phyloP scores from a whole-genome alignment of 2,113 vertebrate species.

The Cavia porcellus region DNA sequence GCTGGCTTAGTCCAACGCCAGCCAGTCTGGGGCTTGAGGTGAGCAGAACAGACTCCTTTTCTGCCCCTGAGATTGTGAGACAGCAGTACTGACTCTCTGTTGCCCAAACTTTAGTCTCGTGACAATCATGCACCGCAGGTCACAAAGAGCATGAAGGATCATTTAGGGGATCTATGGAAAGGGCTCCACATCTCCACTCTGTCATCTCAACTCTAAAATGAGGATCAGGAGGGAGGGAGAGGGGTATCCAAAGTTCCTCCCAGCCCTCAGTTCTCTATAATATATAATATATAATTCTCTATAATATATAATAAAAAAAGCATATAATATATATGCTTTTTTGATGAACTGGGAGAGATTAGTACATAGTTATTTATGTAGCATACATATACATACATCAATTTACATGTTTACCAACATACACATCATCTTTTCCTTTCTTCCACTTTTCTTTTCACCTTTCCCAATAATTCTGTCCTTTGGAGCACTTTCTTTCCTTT shows the following conservation, averaged over 20 bases:
- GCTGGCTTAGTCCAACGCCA: not conserved
- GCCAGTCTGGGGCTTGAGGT: not conserved
- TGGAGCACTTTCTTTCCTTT: no score
- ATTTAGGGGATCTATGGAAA: not conserved
- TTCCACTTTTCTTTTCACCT: no score
- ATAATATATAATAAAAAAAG: no score
- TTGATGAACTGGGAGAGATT: no score
- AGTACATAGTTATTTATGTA: no score
- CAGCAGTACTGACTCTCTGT: not conserved
- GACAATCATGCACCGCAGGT: not conserved
- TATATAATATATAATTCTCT: no score
- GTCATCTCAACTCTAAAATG: not conserved
- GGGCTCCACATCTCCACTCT: not conserved
- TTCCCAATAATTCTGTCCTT: no score
- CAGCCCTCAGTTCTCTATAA: not conserved
- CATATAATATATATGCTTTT: no score
- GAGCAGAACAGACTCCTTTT: not conserved
- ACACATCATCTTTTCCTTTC: no score
- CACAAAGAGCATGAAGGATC: not conserved
- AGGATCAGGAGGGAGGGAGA: no score
- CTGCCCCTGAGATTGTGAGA: not conserved
- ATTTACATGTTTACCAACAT: no score
- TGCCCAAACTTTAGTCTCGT: not conserved
- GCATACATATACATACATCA: no score
- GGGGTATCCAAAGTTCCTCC: not conserved